Evolutionary conservation across 2,113 vertebrate species (phyloP).

Genomic region (Anthoscopus minutus): DNA sequence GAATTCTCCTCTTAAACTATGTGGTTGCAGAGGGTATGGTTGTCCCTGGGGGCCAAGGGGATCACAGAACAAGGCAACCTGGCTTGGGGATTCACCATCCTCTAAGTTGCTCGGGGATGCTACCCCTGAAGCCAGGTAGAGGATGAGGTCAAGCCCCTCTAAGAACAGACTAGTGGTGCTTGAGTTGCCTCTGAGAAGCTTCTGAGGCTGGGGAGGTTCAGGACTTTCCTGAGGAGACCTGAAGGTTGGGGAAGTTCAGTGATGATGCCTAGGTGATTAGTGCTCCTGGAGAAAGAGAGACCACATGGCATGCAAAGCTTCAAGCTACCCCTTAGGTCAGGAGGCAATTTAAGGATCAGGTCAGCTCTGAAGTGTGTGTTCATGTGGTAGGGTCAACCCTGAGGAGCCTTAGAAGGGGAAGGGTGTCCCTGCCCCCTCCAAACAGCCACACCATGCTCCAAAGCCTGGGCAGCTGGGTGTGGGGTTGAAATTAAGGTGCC

Average conservation of each 20-base stretch:
- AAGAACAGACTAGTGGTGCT: neutral
- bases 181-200: neutral
- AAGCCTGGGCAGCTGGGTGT: neutral
- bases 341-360: neutral
- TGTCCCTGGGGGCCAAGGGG: neutral
- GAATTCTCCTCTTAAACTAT: neutral
- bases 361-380: neutral
- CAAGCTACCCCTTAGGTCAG: neutral
- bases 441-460: neutral
- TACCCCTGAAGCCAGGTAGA: neutral
- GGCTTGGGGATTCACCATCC: neutral
- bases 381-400: neutral
- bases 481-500: neutral
- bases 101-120: neutral
- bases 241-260: neutral
- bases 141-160: neutral
- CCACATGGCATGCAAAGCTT: rapidly evolving
- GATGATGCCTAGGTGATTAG: neutral
- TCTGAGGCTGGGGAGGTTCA: neutral
- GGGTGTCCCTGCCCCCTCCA: rapidly evolving
- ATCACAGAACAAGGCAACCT: neutral
- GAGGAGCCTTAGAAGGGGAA: neutral
- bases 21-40: neutral
- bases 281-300: neutral
- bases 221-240: neutral